Conservation (phyloP, 2,113 vertebrate species). For the Sarotherodon lohbergeri region DNA sequence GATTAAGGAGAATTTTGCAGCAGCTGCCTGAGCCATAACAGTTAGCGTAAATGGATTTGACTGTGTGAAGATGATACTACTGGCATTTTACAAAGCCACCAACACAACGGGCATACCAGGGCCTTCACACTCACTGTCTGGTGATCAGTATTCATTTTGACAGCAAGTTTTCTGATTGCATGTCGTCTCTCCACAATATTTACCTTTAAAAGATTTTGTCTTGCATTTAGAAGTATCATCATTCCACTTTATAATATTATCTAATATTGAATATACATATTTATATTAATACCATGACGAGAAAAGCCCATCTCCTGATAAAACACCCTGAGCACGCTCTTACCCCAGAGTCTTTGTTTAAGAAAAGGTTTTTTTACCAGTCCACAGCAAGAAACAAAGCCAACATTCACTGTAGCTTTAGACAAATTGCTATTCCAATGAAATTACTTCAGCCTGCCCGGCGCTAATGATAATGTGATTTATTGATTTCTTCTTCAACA, state of each 20-base stretch:
- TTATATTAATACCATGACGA: not conserved
- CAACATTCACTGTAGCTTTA: not conserved
- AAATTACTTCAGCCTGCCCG: not conserved
- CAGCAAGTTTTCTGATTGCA: not conserved
- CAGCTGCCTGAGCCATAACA: not conserved
- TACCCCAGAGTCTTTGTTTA: not conserved
- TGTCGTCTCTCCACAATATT: not conserved
- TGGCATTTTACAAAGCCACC: not conserved
- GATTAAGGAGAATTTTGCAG: not conserved
- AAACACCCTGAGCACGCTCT: rapidly evolving
- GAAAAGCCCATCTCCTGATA: not conserved
- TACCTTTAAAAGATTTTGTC: not conserved
- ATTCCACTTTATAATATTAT: not conserved
- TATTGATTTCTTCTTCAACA: not conserved
- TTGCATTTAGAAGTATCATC: not conserved
- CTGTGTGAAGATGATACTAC: not conserved
- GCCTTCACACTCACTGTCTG: not conserved
- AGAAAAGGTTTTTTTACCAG: not conserved
- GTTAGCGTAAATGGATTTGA: not conserved
- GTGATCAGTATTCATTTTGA: not conserved
- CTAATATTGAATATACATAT: not conserved
- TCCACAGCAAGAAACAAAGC: not conserved
- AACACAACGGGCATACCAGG: not conserved
- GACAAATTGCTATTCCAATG: not conserved
- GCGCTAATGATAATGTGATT: not conserved